These are phyloP conservation scores for Esox masquinongy DNA, from an alignment of 2,797 vertebrate species.

Conservation along the genomic window DNA sequence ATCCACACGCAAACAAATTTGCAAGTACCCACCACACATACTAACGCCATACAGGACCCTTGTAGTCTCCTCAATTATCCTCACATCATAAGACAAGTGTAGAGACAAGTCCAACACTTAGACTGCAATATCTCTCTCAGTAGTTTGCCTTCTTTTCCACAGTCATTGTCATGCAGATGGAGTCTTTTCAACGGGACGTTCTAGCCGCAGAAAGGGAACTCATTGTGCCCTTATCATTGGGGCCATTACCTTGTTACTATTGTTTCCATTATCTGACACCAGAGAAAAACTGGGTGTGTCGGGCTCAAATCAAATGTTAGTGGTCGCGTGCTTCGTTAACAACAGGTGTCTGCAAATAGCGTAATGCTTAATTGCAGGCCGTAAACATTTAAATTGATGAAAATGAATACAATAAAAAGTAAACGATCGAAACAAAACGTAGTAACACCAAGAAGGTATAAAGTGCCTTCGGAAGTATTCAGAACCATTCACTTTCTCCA, in stretches of 20 bases:
- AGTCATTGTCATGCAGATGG: not conserved
- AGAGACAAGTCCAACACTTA: not conserved
- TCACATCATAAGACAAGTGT: not conserved
- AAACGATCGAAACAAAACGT: no score
- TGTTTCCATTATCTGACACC: not conserved
- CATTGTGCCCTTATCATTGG: not conserved
- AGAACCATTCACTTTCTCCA: no score
- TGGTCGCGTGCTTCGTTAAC: no score
- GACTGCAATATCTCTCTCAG: not conserved
- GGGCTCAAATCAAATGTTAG: no score
- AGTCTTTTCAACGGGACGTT: not conserved
- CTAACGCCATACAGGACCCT: not conserved
- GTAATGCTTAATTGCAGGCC: no score
- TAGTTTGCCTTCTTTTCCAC: not conserved
- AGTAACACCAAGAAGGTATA: no score
- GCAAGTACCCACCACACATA: no score
- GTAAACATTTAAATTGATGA: no score
- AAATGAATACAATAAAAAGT: no score
- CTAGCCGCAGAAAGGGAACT: not conserved
- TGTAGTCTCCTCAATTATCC: not conserved
- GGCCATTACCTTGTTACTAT: not conserved
- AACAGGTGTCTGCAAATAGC: no score
- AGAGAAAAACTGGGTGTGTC: not conserved
- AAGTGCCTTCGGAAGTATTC: no score
- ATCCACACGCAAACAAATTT: no score